A percentile compares a stretch with the other conserved stretches of the same genome.
Evolutionary conservation across 2,797 vertebrate genomes (phyloP).

Genomic region (Morelia viridis): DNA sequence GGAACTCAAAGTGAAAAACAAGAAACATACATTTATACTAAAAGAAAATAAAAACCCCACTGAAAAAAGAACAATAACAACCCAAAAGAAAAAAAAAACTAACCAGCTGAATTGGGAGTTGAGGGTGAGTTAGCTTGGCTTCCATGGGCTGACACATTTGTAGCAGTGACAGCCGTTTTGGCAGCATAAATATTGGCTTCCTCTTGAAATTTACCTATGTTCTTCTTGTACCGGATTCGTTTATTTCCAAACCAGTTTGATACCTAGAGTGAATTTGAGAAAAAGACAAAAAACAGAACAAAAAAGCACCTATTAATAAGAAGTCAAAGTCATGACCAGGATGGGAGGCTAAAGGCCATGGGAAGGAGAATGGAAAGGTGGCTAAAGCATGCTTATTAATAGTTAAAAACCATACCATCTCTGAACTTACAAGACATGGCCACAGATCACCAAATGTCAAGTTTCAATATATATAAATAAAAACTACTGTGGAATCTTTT

Average conservation of each 20-base stretch:
- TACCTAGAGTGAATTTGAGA: conserved; percentile 80
- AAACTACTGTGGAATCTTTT: not conserved
- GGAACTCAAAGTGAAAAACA: conserved; percentile 34
- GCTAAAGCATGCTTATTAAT: not conserved
- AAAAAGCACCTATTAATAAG: conserved; percentile 3
- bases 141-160: conserved; percentile 96
- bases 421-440: not conserved
- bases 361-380: conserved; percentile 18
- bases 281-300: conserved; percentile 59
- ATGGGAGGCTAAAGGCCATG: conserved; percentile 2
- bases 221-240: conserved; percentile 99
- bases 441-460: not conserved
- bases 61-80: conserved; percentile 55
- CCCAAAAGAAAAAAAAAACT: conserved; percentile 76
- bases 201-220: conserved; percentile 99
- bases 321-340: not conserved
- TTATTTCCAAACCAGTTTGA: conserved; percentile 99
- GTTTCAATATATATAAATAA: not conserved
- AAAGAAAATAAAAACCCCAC: conserved; percentile 29
- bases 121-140: conserved; percentile 99
- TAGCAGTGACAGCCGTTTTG: conserved; percentile 96
- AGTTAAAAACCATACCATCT: not conserved
- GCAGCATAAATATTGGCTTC: conserved; percentile 99
- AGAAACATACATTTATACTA: conserved; percentile 34
- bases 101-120: conserved; percentile 99